Evolutionary conservation across 2,113 vertebrate genomes (phyloP).

Genomic region (Picathartes gymnocephalus): DNA sequence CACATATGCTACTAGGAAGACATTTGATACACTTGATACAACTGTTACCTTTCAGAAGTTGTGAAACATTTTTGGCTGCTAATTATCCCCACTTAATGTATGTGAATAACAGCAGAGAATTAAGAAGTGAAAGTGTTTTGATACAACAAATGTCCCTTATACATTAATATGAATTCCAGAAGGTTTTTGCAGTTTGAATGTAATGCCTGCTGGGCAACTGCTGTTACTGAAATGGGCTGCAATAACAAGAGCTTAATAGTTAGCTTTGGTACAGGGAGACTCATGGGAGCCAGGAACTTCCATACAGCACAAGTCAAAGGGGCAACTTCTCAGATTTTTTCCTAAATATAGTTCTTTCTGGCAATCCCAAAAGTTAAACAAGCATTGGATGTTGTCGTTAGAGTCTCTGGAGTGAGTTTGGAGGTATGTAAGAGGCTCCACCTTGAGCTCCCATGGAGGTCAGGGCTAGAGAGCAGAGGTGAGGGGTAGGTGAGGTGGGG

Average conservation of each 20-base stretch:
- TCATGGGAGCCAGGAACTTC: conserved; percentile 47
- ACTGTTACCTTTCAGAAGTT: not conserved
- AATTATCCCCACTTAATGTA: not conserved
- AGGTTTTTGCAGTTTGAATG: not conserved
- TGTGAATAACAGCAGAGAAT: not conserved
- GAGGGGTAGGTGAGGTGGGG: not conserved
- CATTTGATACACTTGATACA: not conserved
- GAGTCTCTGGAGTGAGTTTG: not conserved
- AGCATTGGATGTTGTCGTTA: conserved; percentile 39
- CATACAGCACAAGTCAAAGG: conserved; percentile 19
- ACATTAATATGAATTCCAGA: conserved; percentile 35
- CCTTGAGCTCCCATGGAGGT: not conserved
- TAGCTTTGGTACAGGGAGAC: conserved; percentile 38
- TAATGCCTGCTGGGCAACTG: not conserved
- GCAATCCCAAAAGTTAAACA: conserved; percentile 50
- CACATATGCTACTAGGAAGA: not conserved
- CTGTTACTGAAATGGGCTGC: conserved; percentile 13
- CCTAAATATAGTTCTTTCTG: conserved; percentile 31
- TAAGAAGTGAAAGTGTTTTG: not conserved
- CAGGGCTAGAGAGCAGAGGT: not conserved
- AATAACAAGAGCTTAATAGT: conserved; percentile 39
- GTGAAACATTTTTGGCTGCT: not conserved
- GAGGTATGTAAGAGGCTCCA: not conserved
- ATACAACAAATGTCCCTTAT: not conserved
- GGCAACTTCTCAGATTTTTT: conserved; percentile 2